phyloP scores from a whole-genome alignment of 2,888 invertebrate genomes.

The Scaptomyza cyrtandrae region DNA sequence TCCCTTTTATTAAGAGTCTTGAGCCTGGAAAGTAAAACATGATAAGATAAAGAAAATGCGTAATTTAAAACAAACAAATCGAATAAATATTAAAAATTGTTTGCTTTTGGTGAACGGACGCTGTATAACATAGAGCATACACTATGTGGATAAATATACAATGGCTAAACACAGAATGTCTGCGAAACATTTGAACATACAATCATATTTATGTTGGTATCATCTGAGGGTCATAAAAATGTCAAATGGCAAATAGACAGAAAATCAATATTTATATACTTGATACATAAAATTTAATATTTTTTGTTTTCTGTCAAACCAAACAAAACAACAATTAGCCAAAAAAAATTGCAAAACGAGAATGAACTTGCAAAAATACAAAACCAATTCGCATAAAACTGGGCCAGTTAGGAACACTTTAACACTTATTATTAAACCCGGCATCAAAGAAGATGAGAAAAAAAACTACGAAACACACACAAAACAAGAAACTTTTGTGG shows the following conservation, averaged over 20 bases:
- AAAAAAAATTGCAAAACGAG: not conserved
- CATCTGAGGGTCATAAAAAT: not conserved
- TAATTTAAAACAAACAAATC: too few species aligned
- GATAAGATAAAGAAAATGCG: too few species aligned
- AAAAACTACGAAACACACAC: not conserved
- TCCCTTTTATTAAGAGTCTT: too few species aligned
- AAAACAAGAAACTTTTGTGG: conserved; percentile 17
- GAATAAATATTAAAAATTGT: too few species aligned
- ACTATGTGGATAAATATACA: too few species aligned
- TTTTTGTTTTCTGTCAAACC: not conserved
- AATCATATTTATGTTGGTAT: not conserved
- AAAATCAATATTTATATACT: conserved; percentile 1
- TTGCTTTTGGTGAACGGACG: too few species aligned
- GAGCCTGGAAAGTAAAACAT: too few species aligned
- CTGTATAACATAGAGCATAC: too few species aligned
- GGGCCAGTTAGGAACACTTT: conserved; percentile 2
- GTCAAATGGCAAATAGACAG: conserved; percentile 2
- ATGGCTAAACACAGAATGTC: not conserved
- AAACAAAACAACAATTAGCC: not conserved
- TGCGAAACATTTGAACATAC: not conserved
- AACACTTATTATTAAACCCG: not conserved
- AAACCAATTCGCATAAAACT: not conserved
- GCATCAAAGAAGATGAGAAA: conserved; percentile 3
- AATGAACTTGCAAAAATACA: not conserved
- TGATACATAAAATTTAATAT: not conserved